These are phyloP conservation scores for Todiramphus saurophagus DNA, from an alignment of 2,113 vertebrate species.

Conservation along the genomic window DNA sequence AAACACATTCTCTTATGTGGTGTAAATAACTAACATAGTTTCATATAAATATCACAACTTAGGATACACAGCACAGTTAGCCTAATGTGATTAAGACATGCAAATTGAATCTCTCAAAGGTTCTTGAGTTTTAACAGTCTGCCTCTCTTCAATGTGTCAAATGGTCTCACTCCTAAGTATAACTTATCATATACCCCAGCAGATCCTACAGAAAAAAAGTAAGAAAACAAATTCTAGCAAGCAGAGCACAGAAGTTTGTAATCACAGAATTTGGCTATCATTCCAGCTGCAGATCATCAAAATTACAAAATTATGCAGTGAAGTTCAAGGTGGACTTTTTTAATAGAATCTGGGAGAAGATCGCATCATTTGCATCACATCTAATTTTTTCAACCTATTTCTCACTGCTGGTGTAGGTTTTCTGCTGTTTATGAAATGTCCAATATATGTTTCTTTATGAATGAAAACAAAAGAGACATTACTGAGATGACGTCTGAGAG, in stretches of 20 bases:
- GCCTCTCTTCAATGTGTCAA: not conserved
- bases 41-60: not conserved
- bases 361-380: not conserved
- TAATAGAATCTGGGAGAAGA: not conserved
- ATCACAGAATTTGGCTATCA: not conserved
- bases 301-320: not conserved
- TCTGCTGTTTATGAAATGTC: not conserved
- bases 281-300: not conserved
- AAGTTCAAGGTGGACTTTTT: not conserved
- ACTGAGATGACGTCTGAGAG: not conserved
- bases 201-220: not conserved
- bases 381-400: not conserved
- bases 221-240: not conserved
- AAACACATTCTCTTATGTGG: not conserved
- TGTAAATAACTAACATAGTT: not conserved
- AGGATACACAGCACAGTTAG: not conserved
- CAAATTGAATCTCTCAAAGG: not conserved
- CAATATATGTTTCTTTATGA: not conserved
- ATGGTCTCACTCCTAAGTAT: not conserved
- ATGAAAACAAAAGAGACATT: not conserved
- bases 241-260: not conserved
- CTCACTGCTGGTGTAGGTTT: not conserved
- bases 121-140: not conserved
- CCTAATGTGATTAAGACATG: not conserved
- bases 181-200: not conserved